Percentiles rank a stretch among this genome's conserved stretches.
Evolutionary conservation across 2,888 invertebrate species (phyloP).

Genomic region (Thera britannica): DNA sequence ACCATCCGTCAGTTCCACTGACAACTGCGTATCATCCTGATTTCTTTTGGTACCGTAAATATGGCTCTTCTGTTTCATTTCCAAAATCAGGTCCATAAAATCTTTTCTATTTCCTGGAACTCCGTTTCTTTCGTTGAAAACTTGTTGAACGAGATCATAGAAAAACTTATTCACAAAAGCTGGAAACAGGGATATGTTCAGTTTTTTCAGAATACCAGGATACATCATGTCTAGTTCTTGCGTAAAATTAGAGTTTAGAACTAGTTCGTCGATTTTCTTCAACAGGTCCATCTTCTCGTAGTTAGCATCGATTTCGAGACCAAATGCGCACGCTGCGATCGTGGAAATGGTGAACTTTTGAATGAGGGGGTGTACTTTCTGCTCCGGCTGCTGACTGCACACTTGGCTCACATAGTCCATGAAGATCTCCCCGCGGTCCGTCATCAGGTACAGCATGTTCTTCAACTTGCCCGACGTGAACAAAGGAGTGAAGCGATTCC

Average conservation of each 20-base stretch:
- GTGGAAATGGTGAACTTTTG: constrained; percentile 56
- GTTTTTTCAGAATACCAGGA: constrained; percentile 54
- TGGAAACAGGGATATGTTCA: constrained; percentile 52
- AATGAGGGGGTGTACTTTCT: constrained; percentile 48
- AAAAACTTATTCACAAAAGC: constrained; percentile 47
- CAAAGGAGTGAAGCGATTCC: constrained; percentile 58
- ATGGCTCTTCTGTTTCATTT: constrained; percentile 34
- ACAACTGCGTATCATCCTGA: constrained; percentile 28
- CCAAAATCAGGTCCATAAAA: constrained; percentile 19
- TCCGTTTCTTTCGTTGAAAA: constrained; percentile 53
- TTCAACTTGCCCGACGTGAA: constrained; percentile 67
- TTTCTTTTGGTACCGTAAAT: constrained; percentile 41
- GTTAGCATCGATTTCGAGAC: constrained; percentile 51
- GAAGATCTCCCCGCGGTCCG: constrained; percentile 44
- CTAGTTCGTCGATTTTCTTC: constrained; percentile 37
- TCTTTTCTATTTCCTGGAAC: constrained; percentile 37
- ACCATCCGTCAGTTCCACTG: constrained; percentile 54
- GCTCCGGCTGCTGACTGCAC: constrained; percentile 41
- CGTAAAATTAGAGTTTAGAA: constrained; percentile 35
- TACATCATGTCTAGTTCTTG: constrained; percentile 56
- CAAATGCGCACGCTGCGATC: constrained; percentile 59
- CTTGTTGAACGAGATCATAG: constrained; percentile 44
- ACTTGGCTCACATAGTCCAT: constrained; percentile 41
- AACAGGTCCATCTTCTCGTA: constrained; percentile 39
- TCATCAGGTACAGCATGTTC: constrained; percentile 59